Conservation (phyloP, 2,797 vertebrate genomes). For the Lophura swinhoii region DNA sequence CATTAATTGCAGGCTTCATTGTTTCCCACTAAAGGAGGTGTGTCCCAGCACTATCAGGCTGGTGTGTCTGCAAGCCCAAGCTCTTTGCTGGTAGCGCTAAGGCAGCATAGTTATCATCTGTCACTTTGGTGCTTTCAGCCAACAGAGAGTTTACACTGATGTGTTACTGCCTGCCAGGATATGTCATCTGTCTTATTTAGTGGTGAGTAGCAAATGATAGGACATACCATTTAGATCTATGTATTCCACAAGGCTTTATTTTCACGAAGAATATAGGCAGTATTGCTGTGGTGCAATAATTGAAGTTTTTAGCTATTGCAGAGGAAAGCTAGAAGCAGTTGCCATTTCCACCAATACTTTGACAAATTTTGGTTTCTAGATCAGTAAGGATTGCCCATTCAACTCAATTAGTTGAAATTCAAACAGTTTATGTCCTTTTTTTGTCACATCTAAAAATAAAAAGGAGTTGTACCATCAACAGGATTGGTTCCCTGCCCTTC, state of each 20-base stretch:
- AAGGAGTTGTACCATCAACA: neutral
- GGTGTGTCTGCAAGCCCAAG: neutral
- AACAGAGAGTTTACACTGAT: neutral
- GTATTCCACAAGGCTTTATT: neutral
- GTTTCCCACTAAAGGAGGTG: neutral
- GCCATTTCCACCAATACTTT: neutral
- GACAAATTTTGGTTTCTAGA: neutral
- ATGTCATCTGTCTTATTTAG: neutral
- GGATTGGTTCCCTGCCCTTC: neutral
- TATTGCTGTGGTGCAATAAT: neutral
- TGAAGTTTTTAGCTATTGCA: neutral
- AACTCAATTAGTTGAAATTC: neutral
- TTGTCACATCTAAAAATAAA: neutral
- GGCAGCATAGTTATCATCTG: neutral
- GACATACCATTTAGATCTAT: neutral
- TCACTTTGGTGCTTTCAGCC: neutral
- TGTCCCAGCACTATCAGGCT: neutral
- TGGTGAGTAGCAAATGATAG: neutral
- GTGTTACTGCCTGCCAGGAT: neutral
- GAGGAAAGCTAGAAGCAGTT: neutral
- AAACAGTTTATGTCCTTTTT: neutral
- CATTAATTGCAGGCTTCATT: neutral
- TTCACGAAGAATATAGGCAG: neutral
- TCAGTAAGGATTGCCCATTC: neutral
- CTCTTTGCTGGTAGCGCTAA: neutral